Percentiles rank a stretch among this genome's conserved stretches.
Conservation (phyloP, 2,797 vertebrate genomes). For the Oophaga sylvatica region DNA sequence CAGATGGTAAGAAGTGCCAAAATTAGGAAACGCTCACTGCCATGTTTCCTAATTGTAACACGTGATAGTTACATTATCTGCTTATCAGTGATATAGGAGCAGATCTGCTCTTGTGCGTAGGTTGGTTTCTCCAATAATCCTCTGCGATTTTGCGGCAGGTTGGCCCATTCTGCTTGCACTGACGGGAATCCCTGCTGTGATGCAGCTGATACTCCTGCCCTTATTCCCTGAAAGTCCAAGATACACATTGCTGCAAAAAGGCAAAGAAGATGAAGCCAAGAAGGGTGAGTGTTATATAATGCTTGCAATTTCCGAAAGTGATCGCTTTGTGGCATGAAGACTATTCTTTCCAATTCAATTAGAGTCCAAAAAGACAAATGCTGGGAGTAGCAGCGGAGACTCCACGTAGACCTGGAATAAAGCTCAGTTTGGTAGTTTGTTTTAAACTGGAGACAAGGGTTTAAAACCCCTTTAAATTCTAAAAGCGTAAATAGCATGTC, state of each 20-base stretch:
- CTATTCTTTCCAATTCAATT: neutral
- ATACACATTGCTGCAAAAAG: constrained; percentile 86
- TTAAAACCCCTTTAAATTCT: too few relatives aligned
- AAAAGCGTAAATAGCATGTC: too few relatives aligned
- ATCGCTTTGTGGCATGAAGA: neutral
- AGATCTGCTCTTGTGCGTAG: neutral
- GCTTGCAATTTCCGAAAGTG: neutral
- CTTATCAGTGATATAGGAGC: neutral
- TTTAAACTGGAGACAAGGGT: too few relatives aligned
- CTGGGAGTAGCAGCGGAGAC: too few relatives aligned
- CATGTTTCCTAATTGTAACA: too few relatives aligned
- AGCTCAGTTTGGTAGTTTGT: too few relatives aligned
- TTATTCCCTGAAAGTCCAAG: constrained; percentile 93
- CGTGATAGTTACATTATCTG: neutral
- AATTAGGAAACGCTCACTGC: neutral
- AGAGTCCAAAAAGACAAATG: neutral
- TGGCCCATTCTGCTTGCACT: constrained; percentile 87
- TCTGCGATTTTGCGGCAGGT: constrained; percentile 64
- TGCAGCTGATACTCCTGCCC: constrained; percentile 84
- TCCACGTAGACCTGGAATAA: too few relatives aligned
- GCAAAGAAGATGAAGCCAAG: constrained; percentile 74
- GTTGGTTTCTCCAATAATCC: neutral
- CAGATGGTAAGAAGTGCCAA: constrained; percentile 72
- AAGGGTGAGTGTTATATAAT: constrained; percentile 70
- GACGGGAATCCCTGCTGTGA: constrained; percentile 83